Percentiles rank a stretch among this genome's conserved stretches.
Evolutionary conservation across 2,888 invertebrate genomes (phyloP).

Genomic region (Tethea ocularis): DNA sequence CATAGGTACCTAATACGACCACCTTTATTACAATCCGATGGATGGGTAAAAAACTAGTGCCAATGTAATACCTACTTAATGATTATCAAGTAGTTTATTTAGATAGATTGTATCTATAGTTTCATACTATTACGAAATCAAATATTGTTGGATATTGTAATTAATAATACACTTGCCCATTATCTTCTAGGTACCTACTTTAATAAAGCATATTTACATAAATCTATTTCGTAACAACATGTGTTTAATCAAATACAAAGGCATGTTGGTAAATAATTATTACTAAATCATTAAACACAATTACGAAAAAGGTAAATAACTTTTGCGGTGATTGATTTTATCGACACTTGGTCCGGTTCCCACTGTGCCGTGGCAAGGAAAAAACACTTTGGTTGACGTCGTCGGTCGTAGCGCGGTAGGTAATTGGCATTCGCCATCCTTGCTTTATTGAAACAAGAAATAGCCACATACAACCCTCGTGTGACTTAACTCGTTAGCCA

Average conservation of each 20-base stretch:
- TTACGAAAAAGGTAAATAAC: slow-evolving; percentile 19
- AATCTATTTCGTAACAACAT: not conserved
- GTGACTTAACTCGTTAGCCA: slow-evolving; percentile 51
- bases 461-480: slow-evolving; percentile 57
- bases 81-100: not conserved
- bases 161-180: not conserved
- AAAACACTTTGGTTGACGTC: slow-evolving; percentile 49
- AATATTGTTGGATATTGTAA: not conserved
- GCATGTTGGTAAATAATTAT: not conserved
- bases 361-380: slow-evolving; percentile 43
- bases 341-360: slow-evolving; percentile 70
- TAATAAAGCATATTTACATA: not conserved
- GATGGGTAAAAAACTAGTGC: too few relatives aligned
- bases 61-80: too few relatives aligned
- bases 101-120: not conserved
- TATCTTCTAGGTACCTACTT: not conserved
- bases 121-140: not conserved
- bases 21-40: too few relatives aligned
- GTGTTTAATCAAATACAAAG: not conserved
- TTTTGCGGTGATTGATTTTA: slow-evolving; percentile 66
- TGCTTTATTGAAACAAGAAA: slow-evolving; percentile 75
- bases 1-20: too few relatives aligned
- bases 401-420: slow-evolving; percentile 40
- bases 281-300: not conserved
- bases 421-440: slow-evolving; percentile 53